Conservation (phyloP, 1,140 invertebrate genomes). For the Trichonephila clavipes region DNA sequence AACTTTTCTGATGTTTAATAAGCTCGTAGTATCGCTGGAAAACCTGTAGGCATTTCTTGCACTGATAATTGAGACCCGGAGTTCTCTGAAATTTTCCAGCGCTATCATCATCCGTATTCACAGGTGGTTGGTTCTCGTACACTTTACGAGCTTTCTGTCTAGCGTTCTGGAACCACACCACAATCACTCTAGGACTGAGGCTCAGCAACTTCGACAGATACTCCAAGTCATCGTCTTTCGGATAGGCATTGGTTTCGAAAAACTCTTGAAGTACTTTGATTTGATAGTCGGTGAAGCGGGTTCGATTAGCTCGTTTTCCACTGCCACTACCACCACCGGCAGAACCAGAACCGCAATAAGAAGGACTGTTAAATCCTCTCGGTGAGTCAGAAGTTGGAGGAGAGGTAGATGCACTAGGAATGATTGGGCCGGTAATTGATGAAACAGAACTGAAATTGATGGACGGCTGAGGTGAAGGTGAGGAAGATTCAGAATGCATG, state of each 20-base stretch:
- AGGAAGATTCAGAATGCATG: constrained; percentile 67
- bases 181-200: constrained; percentile 96
- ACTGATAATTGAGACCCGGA: constrained; percentile 98
- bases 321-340: constrained; percentile 43
- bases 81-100: constrained; percentile 91
- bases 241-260: constrained; percentile 99
- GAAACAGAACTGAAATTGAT: constrained; percentile 70
- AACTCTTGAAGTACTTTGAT: constrained; percentile 99
- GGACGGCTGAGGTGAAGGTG: constrained; percentile 71
- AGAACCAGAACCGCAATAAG: constrained; percentile 66
- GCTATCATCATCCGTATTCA: constrained; percentile 78
- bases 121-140: constrained; percentile 96
- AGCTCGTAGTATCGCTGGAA: constrained; percentile 99
- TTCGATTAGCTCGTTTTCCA: constrained; percentile 96
- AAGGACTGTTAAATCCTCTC: constrained; percentile 66
- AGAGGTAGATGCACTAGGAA: constrained; percentile 62
- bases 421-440: constrained; percentile 62
- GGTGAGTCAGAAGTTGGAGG: constrained; percentile 76
- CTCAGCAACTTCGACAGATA: constrained; percentile 97
- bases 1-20: constrained; percentile 98
- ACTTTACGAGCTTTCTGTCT: constrained; percentile 98
- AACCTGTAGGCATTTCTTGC: constrained; percentile 98
- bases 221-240: constrained; percentile 99
- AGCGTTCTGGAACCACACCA: constrained; percentile 99
- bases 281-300: constrained; percentile 99